Base-by-base conservation (phyloP, 2,888 invertebrate genomes). In the Eristalinus sepulchralis region DNA sequence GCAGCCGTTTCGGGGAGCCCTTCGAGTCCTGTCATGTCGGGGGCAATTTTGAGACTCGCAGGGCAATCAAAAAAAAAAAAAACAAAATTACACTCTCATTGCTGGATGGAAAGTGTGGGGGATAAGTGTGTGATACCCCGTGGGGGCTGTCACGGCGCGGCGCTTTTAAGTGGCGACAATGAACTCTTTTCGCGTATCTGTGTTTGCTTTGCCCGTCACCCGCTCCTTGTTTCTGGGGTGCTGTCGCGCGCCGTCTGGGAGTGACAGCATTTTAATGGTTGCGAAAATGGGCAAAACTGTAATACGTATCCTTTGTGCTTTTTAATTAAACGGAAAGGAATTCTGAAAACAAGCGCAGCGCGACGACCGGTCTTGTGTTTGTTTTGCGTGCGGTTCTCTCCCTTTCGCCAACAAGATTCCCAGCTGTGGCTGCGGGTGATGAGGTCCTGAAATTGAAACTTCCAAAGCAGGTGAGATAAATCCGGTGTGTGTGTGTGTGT, bases 281-380 rank as follows among this genome's bases (percentile, higher is more conserved):
- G 64, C 17, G 36, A 77, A 72, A 72, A 55, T 24, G 79, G 59
- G 70, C 60, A 64, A 71, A 24, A 76, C 68, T 75, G 75, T 76
- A 70, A 36, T 67, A 63, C 22, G 57, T 80, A 77, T 72, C 76
- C 81, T 81, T 81, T 81, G 63, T 77, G 81, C 71, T 57, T 57
- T 85, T 85, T 81, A 81, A 85, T 81, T 81, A 85, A 80, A 81
- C 72, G 36, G 77, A 77, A 77, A 64, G 66, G 55, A 70, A 66
- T 76, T 72, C 39, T 27, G 22, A 53, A 39, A 80, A 84, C 55
- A 71, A 66, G 17, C 47, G 20, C 24, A 36, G 13, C n/a, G 22
- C 10, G 13, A 53, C 17, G 53, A 27, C 24, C 10, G 24, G 57
- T 24, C 24, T 24, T 57, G 57, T 57, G 20, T 33, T 8, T 22